Conservation (phyloP, 2,888 invertebrate genomes). For the Cacoxenus indagator region DNA sequence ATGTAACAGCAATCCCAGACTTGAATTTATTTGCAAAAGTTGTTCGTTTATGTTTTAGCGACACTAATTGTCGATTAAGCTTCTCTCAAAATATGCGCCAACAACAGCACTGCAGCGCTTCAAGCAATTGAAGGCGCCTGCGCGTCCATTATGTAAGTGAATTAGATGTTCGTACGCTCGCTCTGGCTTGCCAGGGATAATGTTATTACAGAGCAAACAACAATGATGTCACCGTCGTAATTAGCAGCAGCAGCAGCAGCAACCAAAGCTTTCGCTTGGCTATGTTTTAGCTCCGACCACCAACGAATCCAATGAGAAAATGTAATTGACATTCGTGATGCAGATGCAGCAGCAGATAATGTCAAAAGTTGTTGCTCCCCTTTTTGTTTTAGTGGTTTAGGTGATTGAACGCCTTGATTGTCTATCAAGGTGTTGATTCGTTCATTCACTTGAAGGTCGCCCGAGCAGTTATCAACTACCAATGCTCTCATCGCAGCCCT, state of each 20-base stretch:
- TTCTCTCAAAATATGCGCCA: neutral
- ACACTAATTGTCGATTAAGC: no score
- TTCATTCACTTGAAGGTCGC: no score
- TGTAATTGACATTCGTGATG: conserved; percentile 61
- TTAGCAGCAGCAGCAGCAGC: conserved; percentile 36
- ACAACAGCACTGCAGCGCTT: neutral
- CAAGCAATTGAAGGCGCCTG: neutral
- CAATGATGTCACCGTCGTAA: conserved; percentile 47
- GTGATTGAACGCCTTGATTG: no score
- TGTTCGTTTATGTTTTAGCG: no score
- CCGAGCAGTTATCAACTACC: no score
- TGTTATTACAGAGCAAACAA: conserved; percentile 27
- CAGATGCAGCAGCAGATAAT: conserved; percentile 47
- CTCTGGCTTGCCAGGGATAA: neutral
- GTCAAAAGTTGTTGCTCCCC: conserved; percentile 36
- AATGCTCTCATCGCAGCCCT: neutral
- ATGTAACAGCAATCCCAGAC: no score
- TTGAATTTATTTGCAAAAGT: no score
- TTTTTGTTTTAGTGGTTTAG: no score
- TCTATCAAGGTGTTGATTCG: no score
- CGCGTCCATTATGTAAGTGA: neutral
- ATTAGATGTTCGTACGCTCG: neutral
- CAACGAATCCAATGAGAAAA: conserved; percentile 12
- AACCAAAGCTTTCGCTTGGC: neutral
- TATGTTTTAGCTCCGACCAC: conserved; percentile 1